phyloP scores from a whole-genome alignment of 1,140 invertebrate species.

The Brachionus asplanchnoidis region DNA sequence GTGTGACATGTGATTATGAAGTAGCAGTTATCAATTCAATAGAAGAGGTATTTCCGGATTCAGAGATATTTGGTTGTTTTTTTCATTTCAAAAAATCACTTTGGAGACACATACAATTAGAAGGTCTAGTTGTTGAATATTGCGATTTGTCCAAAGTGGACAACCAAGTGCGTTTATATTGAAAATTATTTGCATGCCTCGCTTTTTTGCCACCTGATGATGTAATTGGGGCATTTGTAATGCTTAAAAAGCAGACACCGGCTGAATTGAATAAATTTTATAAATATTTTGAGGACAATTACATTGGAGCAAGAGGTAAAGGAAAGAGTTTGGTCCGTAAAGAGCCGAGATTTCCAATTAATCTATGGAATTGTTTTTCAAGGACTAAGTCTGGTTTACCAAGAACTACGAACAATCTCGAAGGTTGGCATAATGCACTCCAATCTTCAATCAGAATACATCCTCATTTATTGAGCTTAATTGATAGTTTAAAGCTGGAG shows the following conservation, averaged over 20 bases:
- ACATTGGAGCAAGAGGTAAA: background rate
- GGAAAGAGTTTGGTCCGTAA: conserved; percentile 7
- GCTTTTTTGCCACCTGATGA: background rate
- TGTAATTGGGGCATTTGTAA: background rate
- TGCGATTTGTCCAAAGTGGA: background rate
- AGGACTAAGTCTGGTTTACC: background rate
- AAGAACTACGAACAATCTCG: background rate
- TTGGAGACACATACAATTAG: background rate
- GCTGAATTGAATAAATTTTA: background rate
- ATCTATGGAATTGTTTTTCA: background rate
- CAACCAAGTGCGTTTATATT: background rate
- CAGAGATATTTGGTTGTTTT: background rate
- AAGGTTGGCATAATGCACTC: conserved; percentile 3
- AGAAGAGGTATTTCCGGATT: background rate
- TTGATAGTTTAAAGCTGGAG: background rate
- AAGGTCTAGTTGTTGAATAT: conserved; percentile 1
- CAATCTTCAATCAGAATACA: background rate
- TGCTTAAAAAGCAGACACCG: background rate
- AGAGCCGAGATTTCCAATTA: background rate
- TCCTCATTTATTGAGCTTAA: background rate
- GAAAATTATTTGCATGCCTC: background rate
- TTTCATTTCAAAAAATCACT: conserved; percentile 16
- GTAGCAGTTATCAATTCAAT: background rate
- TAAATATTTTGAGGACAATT: conserved; percentile 25
- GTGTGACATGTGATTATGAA: background rate